Base-by-base conservation (phyloP, 2,113 vertebrate species). In the Zapornia atra region DNA sequence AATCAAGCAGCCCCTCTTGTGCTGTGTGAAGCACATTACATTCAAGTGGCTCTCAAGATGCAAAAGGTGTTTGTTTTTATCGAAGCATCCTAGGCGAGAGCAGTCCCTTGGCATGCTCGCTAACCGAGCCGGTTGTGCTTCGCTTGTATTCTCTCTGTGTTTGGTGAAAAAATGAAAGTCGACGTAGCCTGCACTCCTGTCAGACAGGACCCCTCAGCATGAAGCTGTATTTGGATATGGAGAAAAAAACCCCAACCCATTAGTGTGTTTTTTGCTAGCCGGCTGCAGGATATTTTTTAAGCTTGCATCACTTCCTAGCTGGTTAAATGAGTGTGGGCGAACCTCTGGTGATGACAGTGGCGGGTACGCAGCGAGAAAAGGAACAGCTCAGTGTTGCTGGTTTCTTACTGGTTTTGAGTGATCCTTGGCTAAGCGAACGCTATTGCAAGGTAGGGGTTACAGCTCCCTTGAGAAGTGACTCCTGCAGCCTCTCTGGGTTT, bases 21-120 rank as follows among this genome's bases (percentile, higher is more conserved):
- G 51, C 51, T 4, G 1, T 77, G 42, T 48, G 70, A 86, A 80
- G 66, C 69, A 73, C 48, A 12, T 95, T 96, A 15, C 42, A 31
- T 92, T 93, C 42, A 72, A 90, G 88, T 75, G 76, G 60, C 50
- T 88, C 81, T 92, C 42, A 85, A 70, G 60, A 68, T 57, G 69
- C 33, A 69, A 64, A 88, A 91, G 88, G 65, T 88, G 63, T 92
- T 96, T 80, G 68, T 83, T 94, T 93, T 86, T 42, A 53, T 75
- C 9, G 8, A 81, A 93, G 79, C 79, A 82, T 93, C 64, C 24
- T 53, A 60, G 54, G 46, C 53, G 24, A 94, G 68, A 88, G 75
- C 56, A 64, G 46, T 79, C 75, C 24, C 46, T 66, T 54, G 54
- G 50, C 3, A 2, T 42, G 22, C 56, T 90, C 36, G 38, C 53